These are phyloP conservation scores for Nesogale talazaci DNA, from an alignment of 2,113 vertebrate genomes.

Conservation along the genomic window DNA sequence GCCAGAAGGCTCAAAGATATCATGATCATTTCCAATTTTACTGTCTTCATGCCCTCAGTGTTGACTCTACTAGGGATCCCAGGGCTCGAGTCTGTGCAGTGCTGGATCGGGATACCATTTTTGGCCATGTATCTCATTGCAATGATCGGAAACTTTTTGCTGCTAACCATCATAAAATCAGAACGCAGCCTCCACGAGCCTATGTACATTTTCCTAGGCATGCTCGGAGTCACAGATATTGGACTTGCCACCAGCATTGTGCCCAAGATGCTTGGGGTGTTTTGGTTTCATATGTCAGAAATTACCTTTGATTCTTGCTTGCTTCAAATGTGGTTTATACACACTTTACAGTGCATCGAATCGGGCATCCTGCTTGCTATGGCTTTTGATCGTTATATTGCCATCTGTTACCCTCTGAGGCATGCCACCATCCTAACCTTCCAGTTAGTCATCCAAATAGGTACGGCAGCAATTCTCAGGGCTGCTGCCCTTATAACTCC, in stretches of 20 bases:
- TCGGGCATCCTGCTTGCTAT: slow-evolving; percentile 68
- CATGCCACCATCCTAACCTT: slow-evolving; percentile 66
- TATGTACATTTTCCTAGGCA: slow-evolving; percentile 73
- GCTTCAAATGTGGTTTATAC: slow-evolving; percentile 69
- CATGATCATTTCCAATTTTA: no score
- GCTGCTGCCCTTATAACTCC: slow-evolving; percentile 26
- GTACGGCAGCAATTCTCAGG: neutral
- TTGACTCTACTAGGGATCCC: slow-evolving; percentile 69
- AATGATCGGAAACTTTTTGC: slow-evolving; percentile 47
- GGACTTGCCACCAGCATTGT: neutral
- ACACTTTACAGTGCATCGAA: slow-evolving; percentile 66
- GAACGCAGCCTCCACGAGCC: slow-evolving; percentile 69
- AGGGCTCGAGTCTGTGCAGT: slow-evolving; percentile 55
- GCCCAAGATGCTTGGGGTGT: slow-evolving; percentile 71
- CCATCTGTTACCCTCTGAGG: slow-evolving; percentile 73
- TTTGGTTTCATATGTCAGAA: slow-evolving; percentile 64
- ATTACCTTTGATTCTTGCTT: slow-evolving; percentile 42
- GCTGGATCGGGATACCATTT: slow-evolving; percentile 63
- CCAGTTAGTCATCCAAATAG: rapidly evolving
- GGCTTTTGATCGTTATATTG: slow-evolving; percentile 77
- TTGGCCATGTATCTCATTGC: slow-evolving; percentile 49
- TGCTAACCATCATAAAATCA: neutral
- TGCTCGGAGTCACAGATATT: slow-evolving; percentile 63
- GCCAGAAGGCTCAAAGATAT: no score
- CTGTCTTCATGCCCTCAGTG: slow-evolving; percentile 24